Conservation (phyloP, 2,113 vertebrate species). For the Oncorhynchus mykiss region DNA sequence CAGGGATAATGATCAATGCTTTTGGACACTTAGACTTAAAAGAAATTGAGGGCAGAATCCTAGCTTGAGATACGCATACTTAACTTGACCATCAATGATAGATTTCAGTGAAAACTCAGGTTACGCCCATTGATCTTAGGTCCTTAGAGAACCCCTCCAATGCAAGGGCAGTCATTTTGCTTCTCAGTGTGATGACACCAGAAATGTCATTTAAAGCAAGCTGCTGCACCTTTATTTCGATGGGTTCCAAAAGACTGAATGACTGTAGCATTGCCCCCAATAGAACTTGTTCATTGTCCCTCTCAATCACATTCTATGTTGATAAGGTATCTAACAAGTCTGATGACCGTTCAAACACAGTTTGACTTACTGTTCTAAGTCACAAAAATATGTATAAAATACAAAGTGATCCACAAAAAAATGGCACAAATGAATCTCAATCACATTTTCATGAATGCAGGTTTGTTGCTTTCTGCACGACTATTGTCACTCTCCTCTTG, state of each 20-base stretch:
- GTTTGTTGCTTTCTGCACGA: not conserved
- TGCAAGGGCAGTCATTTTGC: not conserved
- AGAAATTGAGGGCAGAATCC: no score
- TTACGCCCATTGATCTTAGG: no score
- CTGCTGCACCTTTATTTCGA: slow-evolving; percentile 25
- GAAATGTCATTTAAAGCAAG: slow-evolving; percentile 44
- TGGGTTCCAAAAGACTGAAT: not conserved
- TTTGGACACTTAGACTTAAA: not conserved
- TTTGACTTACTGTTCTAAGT: not conserved
- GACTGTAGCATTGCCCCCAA: no score
- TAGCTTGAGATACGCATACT: no score
- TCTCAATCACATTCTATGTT: no score
- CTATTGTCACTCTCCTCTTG: slow-evolving; percentile 23
- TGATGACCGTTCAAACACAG: not conserved
- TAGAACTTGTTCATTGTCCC: no score
- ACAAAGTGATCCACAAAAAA: not conserved
- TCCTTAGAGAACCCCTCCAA: no score
- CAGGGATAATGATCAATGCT: slow-evolving; percentile 24
- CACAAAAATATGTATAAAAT: not conserved
- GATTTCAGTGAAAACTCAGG: no score
- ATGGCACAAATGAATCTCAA: not conserved
- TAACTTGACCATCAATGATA: no score
- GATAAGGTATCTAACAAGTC: not conserved
- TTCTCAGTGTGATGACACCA: slow-evolving; percentile 31
- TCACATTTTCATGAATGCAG: slow-evolving; percentile 4